Base-by-base conservation (phyloP, 2,113 vertebrate species). In the Ptilorrhoa leucosticta region DNA sequence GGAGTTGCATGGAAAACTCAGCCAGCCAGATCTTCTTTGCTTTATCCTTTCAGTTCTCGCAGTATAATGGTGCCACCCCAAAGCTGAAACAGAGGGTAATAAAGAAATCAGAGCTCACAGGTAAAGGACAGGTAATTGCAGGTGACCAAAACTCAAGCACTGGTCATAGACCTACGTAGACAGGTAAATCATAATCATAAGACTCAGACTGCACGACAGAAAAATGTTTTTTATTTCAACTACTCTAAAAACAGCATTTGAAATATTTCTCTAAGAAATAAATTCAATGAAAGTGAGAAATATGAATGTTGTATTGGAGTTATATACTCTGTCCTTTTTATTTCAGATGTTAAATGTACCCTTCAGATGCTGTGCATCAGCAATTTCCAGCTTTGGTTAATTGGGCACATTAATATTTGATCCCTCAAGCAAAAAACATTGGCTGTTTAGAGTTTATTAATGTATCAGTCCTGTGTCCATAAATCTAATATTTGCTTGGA, bases 251-350 rank as follows among this genome's bases (percentile, higher is more conserved):
- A 33, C 4, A 85, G 9, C 9, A 18, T 44, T 64, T 37, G 13
- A 93, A 66, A 50, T 27, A 3, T 65, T 86, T 86, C 35, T 64
- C 44, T 70, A 66, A 63, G 31, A 80, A 69, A 60, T 8, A 47
- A 72, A 57, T 61, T n/a, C 56, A 79, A 11, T 77, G 8, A 26
- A 53, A 83, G 8, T 56, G 40, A 79, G 16, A 83, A 91, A 60
- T 27, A 27, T 2, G 2, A 35, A n/a, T 5, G 0, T 3, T 45
- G 2, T 30, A 18, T 26, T 83, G 11, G 5, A 75, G 14, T 6
- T 84, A 64, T 31, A 68, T 31, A 73, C 6, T 20, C 22, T 66
- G 45, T 23, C 22, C 21, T 7, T 70, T 80, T 84, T 61, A 77
- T 80, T 92, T 89, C 35, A 60, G 21, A 12, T 78, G 33, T 65